Conservation (phyloP, 2,113 vertebrate species). For the Callopanchax toddi region DNA sequence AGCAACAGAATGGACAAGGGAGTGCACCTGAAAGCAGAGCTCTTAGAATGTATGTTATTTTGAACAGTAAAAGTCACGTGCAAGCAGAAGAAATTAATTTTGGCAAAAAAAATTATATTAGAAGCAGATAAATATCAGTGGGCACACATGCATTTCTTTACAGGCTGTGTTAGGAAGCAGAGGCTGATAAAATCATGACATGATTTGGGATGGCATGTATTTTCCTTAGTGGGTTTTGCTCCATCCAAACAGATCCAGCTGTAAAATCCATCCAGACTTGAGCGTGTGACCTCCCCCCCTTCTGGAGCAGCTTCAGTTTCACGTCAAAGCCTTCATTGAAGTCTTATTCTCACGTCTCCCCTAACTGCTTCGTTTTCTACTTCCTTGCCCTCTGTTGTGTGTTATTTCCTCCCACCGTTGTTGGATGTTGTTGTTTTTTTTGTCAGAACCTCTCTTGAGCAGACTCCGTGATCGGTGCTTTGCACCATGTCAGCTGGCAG, state of each 20-base stretch:
- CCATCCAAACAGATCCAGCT: constrained; percentile 34
- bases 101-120: no score
- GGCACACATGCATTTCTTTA: background rate
- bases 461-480: constrained; percentile 29
- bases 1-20: constrained; percentile 5
- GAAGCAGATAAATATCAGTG: no score
- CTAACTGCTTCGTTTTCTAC: constrained; percentile 15
- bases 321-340: constrained; percentile 66
- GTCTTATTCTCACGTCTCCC: constrained; percentile 45
- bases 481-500: constrained; percentile 37
- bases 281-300: constrained; percentile 39
- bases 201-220: constrained; percentile 39
- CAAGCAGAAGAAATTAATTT: no score
- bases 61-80: constrained; percentile 28
- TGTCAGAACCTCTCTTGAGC: constrained; percentile 26
- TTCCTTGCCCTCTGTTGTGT: constrained; percentile 21
- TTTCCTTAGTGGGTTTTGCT: constrained; percentile 47
- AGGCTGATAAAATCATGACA: constrained; percentile 48
- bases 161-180: constrained; percentile 36
- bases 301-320: constrained; percentile 62
- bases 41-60: constrained; percentile 24
- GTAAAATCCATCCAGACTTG: constrained; percentile 55
- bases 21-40: constrained; percentile 4
- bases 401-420: constrained; percentile 11
- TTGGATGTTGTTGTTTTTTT: constrained; percentile 13